phyloP scores from a whole-genome alignment of 1,140 invertebrate species.

The Portunus trituberculatus region DNA sequence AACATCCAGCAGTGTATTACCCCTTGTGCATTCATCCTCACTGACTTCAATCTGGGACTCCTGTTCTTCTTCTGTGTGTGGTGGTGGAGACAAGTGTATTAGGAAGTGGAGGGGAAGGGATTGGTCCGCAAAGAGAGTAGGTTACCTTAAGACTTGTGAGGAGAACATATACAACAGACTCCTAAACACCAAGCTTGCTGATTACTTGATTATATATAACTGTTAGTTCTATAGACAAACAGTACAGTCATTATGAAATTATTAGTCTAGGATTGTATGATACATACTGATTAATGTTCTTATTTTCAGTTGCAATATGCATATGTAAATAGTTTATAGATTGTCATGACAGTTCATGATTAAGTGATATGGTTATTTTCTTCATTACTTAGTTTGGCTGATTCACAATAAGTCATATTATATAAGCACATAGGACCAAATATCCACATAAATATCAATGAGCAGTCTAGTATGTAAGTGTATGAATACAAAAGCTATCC shows the following conservation, averaged over 20 bases:
- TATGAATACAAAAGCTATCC: neutral
- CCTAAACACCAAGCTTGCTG: neutral
- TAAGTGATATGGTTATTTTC: neutral
- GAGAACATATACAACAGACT: neutral
- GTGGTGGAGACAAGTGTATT: constrained; percentile 57
- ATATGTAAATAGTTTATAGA: neutral
- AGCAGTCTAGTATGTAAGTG: neutral
- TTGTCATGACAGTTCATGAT: neutral
- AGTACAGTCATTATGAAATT: neutral
- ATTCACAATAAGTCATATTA: neutral
- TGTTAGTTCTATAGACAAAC: constrained; percentile 9
- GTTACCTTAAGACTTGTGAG: neutral
- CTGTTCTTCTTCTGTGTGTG: constrained; percentile 70
- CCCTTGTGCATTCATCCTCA: constrained; percentile 68
- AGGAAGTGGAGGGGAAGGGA: constrained; percentile 28
- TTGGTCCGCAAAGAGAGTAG: neutral
- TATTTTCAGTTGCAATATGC: neutral
- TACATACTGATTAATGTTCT: constrained; percentile 1
- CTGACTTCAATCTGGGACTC: constrained; percentile 70
- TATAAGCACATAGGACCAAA: neutral
- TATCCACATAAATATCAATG: neutral
- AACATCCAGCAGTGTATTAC: constrained; percentile 55
- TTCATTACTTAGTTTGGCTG: neutral
- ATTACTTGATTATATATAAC: neutral
- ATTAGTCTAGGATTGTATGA: neutral